Conservation (phyloP, 1,140 invertebrate genomes). For the Sinella curviseta region DNA sequence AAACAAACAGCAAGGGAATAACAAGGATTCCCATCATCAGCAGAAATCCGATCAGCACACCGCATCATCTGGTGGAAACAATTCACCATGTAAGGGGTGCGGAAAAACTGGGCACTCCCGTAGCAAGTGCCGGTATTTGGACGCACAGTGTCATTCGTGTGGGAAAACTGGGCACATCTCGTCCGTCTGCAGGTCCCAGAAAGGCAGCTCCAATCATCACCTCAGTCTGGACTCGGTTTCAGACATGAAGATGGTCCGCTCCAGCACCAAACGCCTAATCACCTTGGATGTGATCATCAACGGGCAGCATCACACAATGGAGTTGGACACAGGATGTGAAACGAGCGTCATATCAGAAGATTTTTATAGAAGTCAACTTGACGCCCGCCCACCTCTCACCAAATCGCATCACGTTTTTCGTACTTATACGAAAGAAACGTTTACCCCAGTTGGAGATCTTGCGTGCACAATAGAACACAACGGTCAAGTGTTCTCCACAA, state of each 20-base stretch:
- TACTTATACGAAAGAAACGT: too few relatives aligned
- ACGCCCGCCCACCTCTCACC: not conserved
- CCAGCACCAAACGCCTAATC: not conserved
- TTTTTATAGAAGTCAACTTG: not conserved
- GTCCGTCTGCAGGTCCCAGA: too few relatives aligned
- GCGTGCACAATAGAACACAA: not conserved
- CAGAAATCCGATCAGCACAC: not conserved
- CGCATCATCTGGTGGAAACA: not conserved
- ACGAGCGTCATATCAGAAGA: not conserved
- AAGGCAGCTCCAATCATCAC: too few relatives aligned
- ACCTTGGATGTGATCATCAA: not conserved
- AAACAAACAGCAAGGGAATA: not conserved
- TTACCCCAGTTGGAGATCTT: not conserved
- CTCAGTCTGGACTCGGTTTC: not conserved
- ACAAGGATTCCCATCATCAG: not conserved
- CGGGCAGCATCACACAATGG: not conserved
- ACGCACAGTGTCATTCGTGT: not conserved
- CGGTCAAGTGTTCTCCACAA: not conserved
- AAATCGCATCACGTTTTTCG: not conserved
- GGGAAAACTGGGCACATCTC: too few relatives aligned
- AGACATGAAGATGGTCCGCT: too few relatives aligned
- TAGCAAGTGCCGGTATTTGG: not conserved
- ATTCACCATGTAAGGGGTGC: not conserved
- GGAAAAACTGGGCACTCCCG: not conserved
- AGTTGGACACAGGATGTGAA: constrained; percentile 1